These are phyloP conservation scores for Callionymus lyra DNA, from an alignment of 2,113 vertebrate species.

Conservation along the genomic window DNA sequence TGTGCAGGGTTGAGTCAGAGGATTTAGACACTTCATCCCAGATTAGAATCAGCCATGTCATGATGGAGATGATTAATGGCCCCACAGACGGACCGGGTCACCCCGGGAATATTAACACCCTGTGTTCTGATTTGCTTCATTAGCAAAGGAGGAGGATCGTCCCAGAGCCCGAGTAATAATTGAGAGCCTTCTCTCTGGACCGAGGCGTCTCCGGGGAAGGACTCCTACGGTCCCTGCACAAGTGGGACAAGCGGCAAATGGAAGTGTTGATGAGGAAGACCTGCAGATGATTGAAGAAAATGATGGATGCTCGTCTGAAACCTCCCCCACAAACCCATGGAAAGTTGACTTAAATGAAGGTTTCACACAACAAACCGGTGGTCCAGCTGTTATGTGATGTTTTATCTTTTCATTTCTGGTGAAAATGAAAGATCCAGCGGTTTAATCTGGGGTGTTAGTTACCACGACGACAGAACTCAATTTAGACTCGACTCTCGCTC, in stretches of 20 bases:
- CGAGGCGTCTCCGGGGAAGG: slow-evolving; percentile 1
- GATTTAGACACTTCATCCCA: no score
- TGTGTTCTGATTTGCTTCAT: slow-evolving; percentile 12
- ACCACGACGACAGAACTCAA: neutral
- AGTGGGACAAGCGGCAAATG: slow-evolving; percentile 9
- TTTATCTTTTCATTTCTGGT: neutral
- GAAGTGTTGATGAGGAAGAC: no score
- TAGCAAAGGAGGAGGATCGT: slow-evolving; percentile 15
- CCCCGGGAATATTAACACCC: slow-evolving; percentile 8
- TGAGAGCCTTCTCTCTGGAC: neutral
- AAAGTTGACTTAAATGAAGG: no score
- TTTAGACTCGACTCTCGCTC: neutral
- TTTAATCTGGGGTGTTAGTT: neutral
- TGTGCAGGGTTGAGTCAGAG: no score
- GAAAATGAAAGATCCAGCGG: neutral
- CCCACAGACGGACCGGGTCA: slow-evolving; percentile 7
- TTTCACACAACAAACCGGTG: no score
- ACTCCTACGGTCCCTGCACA: slow-evolving; percentile 3
- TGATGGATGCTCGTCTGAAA: neutral
- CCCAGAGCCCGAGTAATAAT: slow-evolving; percentile 7
- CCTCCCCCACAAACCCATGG: no score
- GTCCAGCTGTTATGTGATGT: no score
- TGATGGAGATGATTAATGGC: slow-evolving; percentile 11
- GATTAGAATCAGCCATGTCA: slow-evolving; percentile 15
- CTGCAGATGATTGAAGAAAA: slow-evolving; percentile 5